These are phyloP conservation scores for Rhodophaea formosa DNA, from an alignment of 2,888 invertebrate genomes.

Conservation along the genomic window DNA sequence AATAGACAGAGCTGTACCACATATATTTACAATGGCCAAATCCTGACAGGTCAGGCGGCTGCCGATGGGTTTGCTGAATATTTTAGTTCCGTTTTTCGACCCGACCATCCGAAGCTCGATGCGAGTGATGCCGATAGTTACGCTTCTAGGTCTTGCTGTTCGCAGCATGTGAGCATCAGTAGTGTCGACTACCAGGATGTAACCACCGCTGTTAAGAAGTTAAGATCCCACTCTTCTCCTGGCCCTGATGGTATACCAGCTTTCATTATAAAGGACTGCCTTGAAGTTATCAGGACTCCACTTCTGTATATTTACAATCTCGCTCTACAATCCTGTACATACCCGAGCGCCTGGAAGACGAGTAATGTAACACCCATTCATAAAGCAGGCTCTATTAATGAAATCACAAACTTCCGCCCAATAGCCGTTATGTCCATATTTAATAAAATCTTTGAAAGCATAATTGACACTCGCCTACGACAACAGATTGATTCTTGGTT, in stretches of 20 bases:
- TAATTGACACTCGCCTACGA: neutral
- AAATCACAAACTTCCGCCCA: neutral
- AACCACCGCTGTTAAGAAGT: neutral
- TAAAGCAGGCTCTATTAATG: neutral
- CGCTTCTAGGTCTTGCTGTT: neutral
- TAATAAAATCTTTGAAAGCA: neutral
- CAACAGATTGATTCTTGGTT: too few species aligned
- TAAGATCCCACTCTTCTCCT: neutral
- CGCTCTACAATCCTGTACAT: neutral
- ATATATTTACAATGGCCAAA: neutral
- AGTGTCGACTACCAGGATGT: neutral
- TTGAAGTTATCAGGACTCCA: neutral
- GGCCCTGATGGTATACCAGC: neutral
- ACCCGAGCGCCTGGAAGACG: neutral
- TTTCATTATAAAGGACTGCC: neutral
- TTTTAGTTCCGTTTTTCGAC: neutral
- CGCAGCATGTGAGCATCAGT: neutral
- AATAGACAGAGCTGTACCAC: neutral
- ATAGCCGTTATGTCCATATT: neutral
- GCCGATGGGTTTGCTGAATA: too few species aligned
- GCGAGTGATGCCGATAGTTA: neutral
- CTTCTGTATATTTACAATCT: neutral
- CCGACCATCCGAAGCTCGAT: neutral
- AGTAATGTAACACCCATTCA: too few species aligned
- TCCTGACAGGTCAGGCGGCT: neutral